phyloP scores from a whole-genome alignment of 2,888 invertebrate genomes.

The Bruchidius siliquastri region DNA sequence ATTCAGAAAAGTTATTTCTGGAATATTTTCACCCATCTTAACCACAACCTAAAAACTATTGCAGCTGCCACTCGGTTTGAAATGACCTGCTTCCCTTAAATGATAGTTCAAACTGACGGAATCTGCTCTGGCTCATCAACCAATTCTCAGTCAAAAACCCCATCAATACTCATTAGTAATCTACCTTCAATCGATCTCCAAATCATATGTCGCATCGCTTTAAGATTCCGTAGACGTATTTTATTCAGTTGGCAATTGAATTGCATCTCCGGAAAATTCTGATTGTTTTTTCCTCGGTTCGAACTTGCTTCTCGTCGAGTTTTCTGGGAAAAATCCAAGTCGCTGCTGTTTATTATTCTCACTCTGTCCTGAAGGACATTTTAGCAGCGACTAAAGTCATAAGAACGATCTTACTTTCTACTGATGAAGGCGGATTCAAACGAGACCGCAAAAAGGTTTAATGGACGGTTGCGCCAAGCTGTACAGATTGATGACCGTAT shows the following conservation, averaged over 20 bases:
- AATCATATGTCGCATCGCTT: not conserved
- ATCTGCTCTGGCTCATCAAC: not conserved
- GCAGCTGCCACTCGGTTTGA: too few species aligned
- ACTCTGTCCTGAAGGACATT: not conserved
- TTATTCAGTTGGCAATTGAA: not conserved
- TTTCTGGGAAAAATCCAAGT: not conserved
- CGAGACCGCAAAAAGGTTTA: not conserved
- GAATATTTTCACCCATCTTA: too few species aligned
- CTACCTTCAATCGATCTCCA: not conserved
- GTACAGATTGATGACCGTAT: not conserved
- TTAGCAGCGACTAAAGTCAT: not conserved
- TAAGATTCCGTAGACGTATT: not conserved
- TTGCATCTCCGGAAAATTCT: not conserved
- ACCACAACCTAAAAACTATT: too few species aligned
- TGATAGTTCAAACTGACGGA: too few species aligned
- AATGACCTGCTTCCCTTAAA: too few species aligned
- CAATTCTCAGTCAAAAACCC: not conserved
- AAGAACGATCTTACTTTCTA: not conserved
- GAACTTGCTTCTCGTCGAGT: not conserved
- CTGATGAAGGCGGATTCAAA: not conserved
- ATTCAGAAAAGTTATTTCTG: too few species aligned
- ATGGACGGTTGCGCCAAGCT: not conserved
- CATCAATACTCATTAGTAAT: not conserved
- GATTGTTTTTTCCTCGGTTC: not conserved
- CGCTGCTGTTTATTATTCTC: not conserved